Evolutionary conservation across 2,797 vertebrate genomes (phyloP).

Genomic region (Argyrosomus regius): DNA sequence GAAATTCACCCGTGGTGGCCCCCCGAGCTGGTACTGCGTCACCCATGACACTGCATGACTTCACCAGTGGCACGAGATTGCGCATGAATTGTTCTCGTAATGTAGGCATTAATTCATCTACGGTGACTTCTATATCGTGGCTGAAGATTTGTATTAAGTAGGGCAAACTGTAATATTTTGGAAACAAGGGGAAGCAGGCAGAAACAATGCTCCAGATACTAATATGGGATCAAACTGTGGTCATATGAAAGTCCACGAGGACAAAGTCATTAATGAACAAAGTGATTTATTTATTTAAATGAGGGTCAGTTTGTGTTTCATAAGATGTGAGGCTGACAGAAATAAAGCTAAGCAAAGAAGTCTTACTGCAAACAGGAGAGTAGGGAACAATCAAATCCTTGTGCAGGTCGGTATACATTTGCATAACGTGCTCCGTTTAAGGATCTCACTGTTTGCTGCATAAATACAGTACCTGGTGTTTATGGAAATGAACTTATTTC

Average conservation of each 20-base stretch:
- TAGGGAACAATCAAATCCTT: slow-evolving; percentile 39
- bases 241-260: background rate
- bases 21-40: slow-evolving; percentile 38
- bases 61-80: slow-evolving; percentile 27
- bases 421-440: background rate
- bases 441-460: background rate
- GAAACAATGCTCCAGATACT: background rate
- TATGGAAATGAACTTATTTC: background rate
- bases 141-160: background rate
- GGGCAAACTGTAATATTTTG: background rate
- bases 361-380: background rate
- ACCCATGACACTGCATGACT: slow-evolving; percentile 44
- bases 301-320: background rate
- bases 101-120: slow-evolving; percentile 5
- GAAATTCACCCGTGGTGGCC: slow-evolving; percentile 54
- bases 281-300: background rate
- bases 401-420: slow-evolving; percentile 6
- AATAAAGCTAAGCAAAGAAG: background rate
- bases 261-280: background rate
- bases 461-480: background rate
- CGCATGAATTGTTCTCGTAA: slow-evolving; percentile 24
- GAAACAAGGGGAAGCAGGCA: background rate
- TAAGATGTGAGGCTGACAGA: background rate
- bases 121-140: background rate
- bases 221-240: background rate